Percentiles rank a stretch among this genome's conserved stretches.
Conservation (phyloP, 2,113 vertebrate species). For the Egretta garzetta region DNA sequence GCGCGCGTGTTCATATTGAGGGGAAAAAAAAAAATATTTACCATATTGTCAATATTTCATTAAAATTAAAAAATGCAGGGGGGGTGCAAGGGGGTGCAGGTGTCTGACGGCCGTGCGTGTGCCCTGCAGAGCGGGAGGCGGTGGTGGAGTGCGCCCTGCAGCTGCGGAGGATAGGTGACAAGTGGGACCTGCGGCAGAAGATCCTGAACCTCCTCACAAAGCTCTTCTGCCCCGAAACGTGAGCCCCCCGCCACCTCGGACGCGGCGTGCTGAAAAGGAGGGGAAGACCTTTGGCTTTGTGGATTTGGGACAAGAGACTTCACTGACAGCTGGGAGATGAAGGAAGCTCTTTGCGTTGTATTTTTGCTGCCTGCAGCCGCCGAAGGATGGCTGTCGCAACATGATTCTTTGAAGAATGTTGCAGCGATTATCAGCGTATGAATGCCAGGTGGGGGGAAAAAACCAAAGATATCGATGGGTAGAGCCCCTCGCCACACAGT, state of each 20-base stretch:
- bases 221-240: conserved; percentile 46
- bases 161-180: conserved; percentile 74
- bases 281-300: neutral
- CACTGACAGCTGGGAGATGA: neutral
- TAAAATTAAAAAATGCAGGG: too few species aligned
- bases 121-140: conserved; percentile 46
- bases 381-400: neutral
- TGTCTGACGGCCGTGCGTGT: neutral
- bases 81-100: neutral
- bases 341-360: neutral
- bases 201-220: conserved; percentile 68
- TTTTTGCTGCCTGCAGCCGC: neutral
- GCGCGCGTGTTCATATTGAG: neutral
- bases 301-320: neutral
- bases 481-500: neutral
- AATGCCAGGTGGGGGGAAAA: neutral
- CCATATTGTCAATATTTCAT: fast-evolving
- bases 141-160: conserved; percentile 58
- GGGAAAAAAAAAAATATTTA: too few species aligned
- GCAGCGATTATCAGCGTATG: neutral
- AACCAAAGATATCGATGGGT: neutral
- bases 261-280: neutral
- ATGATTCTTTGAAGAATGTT: neutral
- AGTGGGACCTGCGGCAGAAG: conserved; percentile 68
- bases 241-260: neutral